Percentiles rank a stretch among this genome's conserved stretches.
These are phyloP conservation scores for Mesochorus sp. DNA, from an alignment of 2,888 invertebrate species.

Conservation along the genomic window DNA sequence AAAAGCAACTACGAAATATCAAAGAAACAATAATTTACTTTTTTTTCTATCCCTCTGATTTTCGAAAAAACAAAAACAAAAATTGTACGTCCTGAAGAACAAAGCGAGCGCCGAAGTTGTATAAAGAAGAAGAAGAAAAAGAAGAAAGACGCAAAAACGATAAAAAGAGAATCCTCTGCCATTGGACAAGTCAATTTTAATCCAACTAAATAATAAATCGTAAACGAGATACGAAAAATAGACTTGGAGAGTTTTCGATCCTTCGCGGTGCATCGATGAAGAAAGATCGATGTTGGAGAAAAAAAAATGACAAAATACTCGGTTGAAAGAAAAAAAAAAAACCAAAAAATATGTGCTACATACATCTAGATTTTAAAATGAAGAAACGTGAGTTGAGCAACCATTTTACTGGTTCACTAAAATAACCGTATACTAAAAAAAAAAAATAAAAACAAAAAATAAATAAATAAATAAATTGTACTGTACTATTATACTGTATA, in stretches of 20 bases:
- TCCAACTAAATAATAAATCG: constrained; percentile 45
- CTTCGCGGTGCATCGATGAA: neutral
- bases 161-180: constrained; percentile 45
- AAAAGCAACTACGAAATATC: too few relatives aligned
- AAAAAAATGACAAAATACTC: constrained; percentile 7
- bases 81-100: neutral
- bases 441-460: constrained; percentile 3
- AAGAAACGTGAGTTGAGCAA: constrained; percentile 52
- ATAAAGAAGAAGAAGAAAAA: neutral
- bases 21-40: too few relatives aligned
- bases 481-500: constrained; percentile 48
- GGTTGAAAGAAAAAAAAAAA: constrained; percentile 6
- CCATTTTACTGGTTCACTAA: constrained; percentile 56
- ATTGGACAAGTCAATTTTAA: constrained; percentile 56
- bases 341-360: constrained; percentile 24
- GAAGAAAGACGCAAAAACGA: neutral
- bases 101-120: neutral
- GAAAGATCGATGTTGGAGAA: constrained; percentile 2
- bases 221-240: constrained; percentile 9
- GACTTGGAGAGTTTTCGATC: constrained; percentile 39
- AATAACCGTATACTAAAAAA: constrained; percentile 48
- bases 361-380: constrained; percentile 34
- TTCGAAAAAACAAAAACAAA: neutral
- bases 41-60: too few relatives aligned
- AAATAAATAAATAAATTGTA: constrained; percentile 39